Base-by-base conservation (phyloP, 1,140 invertebrate genomes). In the Zaprionus lachaisei region DNA sequence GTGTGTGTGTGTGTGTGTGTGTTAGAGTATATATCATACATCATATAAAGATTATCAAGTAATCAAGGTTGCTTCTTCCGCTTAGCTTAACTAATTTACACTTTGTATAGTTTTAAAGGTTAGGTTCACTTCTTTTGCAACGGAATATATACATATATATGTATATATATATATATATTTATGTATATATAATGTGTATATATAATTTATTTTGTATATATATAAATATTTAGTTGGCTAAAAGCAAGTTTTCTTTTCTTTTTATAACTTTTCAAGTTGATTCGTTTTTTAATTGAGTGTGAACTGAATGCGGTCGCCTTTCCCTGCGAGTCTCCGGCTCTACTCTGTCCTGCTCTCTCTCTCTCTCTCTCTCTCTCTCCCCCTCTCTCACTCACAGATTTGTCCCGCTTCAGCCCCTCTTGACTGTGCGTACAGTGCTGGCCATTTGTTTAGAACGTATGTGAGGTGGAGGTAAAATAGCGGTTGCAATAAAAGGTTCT, bases 211-310 rank as follows among this genome's bases (percentile, higher is more conserved):
- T 65, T 51, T 77, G 56, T 71, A 64, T 70, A 49, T 79, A 62
- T 80, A 51, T 86, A 71, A 70, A 77, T 80, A 64, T 67, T 74
- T 71, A 71, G 61, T 81, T 78, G 76, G 78, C 72, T 80, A 68
- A 87, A 89, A 87, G 84, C 84, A 87, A 83, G 47, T 51, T 81
- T 78, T 51, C 17, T 44, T 55, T 72, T 47, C 60, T 77, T 72
- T 73, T 80, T 80, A 60, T 87, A 89, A 89, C 84, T 87, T 87
- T 87, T 81, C 57, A 87, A 87, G 84, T 87, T 89, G 71, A 67
- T 87, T 87, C 84, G 84, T 83, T 86, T 76, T 83, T 86, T 73
- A 89, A 83, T 89, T 89, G 84, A 81, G 78, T 68, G 60, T 68
- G 55, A 56, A 28, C 67, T 31, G 56, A 12, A 41, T 7, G 37